Conservation (phyloP, 2,113 vertebrate genomes). For the Abramis brama region DNA sequence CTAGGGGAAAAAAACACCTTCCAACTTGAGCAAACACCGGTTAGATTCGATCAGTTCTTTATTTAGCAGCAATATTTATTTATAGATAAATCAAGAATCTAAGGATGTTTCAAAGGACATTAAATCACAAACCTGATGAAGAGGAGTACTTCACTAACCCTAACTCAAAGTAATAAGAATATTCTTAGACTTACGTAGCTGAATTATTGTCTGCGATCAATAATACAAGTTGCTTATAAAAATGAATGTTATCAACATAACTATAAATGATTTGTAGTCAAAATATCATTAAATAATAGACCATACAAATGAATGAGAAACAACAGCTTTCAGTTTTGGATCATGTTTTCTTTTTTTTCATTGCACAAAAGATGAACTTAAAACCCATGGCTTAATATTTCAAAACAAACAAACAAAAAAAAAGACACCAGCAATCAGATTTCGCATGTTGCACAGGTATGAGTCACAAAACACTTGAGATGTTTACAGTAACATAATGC, state of each 20-base stretch:
- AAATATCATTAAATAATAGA: neutral
- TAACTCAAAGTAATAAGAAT: neutral
- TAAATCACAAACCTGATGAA: neutral
- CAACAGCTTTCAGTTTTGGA: neutral
- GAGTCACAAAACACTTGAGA: slow-evolving; percentile 7
- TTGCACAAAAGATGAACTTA: slow-evolving; percentile 5
- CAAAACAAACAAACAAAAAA: neutral
- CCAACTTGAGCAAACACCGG: neutral
- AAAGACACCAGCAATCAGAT: neutral
- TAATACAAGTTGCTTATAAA: neutral
- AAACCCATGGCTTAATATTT: slow-evolving; percentile 20
- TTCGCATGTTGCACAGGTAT: slow-evolving; percentile 11
- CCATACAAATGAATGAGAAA: neutral
- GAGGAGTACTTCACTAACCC: neutral
- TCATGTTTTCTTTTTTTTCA: neutral
- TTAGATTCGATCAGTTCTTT: neutral
- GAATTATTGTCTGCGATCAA: no score
- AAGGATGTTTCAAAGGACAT: neutral
- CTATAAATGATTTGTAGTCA: neutral
- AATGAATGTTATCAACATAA: neutral
- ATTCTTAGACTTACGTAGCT: no score
- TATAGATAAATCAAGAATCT: neutral
- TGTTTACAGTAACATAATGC: slow-evolving; percentile 21
- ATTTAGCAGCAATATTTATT: neutral
- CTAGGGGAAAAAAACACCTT: neutral